Evolutionary conservation across 2,797 vertebrate genomes (phyloP).

Genomic region (Melanotaenia maccullochi): DNA sequence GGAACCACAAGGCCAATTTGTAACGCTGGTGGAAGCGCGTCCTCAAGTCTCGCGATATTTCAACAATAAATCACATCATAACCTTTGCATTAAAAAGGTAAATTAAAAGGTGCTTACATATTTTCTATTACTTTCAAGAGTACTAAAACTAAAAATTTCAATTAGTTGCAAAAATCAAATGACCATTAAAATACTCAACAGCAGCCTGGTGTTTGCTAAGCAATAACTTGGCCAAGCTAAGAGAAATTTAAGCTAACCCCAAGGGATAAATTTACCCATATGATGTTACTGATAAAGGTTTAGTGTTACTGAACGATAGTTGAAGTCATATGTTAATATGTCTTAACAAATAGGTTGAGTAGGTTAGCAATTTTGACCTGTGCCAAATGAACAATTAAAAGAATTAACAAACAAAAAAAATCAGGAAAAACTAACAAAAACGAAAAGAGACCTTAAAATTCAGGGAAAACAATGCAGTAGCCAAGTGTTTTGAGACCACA

Average conservation of each 20-base stretch:
- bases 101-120: neutral
- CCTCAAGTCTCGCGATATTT: conserved; percentile 42
- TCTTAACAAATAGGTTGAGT: no score
- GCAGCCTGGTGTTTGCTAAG: neutral
- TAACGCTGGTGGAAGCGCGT: conserved; percentile 48
- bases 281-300: conserved; percentile 18
- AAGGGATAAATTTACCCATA: conserved; percentile 31
- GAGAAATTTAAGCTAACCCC: neutral
- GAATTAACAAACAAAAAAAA: neutral
- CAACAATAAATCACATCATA: conserved; percentile 29
- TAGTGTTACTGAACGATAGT: neutral
- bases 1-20: conserved; percentile 69
- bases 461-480: neutral
- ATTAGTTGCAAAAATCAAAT: conserved; percentile 3
- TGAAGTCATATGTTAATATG: neutral
- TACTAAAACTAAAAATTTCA: neutral
- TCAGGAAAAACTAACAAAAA: neutral
- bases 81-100: neutral
- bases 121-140: neutral
- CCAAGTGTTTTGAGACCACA: no score
- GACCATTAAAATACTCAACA: neutral
- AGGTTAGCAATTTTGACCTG: neutral
- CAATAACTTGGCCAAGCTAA: neutral
- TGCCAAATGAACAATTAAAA: neutral
- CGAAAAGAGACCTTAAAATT: neutral